These are phyloP conservation scores for pig (Sus scrofa) DNA, from an alignment of 2,113 vertebrate species.

Conservation along the genomic window T2T-Sscrofa CM000822.6:77980001-77980500, in stretches of 20 bases:
- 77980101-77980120: background rate
- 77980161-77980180: background rate
- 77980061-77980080: background rate
- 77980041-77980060: background rate
- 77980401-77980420: background rate
- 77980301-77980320: background rate
- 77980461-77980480: background rate
- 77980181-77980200: background rate
- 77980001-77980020: background rate
- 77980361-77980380: background rate
- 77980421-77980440: background rate
- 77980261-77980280: background rate
- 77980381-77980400: background rate
- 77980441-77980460: rapidly evolving
- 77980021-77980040: background rate
- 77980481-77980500: background rate
- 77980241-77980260: background rate
- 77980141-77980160: background rate
- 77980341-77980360: background rate
- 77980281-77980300: background rate
- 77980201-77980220: background rate
- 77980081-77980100: background rate
- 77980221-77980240: background rate
- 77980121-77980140: rapidly evolving
- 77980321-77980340: background rate